phyloP scores from a whole-genome alignment of 2,888 invertebrate genomes.

The Strigamia crassipes region DNA sequence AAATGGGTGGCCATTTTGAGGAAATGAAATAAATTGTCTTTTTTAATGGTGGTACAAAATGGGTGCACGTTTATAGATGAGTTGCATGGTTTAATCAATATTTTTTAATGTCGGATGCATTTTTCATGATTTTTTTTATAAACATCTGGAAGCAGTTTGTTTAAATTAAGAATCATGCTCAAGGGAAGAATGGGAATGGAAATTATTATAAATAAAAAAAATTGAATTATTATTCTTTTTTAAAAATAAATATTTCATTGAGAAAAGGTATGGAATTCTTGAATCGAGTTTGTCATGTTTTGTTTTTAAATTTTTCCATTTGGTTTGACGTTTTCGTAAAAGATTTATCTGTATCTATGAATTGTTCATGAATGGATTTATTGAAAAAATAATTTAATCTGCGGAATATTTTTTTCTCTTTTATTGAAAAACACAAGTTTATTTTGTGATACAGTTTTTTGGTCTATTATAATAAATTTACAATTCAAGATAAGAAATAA shows the following conservation, averaged over 20 bases:
- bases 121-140: not conserved
- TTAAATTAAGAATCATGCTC: not conserved
- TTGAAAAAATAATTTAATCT: no score
- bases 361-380: no score
- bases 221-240: not conserved
- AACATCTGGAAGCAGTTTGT: not conserved
- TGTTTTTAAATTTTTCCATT: not conserved
- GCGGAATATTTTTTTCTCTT: not conserved
- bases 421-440: not conserved
- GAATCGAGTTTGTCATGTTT: not conserved
- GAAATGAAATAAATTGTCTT: not conserved
- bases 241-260: not conserved
- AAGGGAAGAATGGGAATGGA: not conserved
- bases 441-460: no score
- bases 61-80: not conserved
- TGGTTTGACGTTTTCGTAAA: not conserved
- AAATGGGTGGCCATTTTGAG: not conserved
- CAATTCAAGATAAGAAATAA: no score
- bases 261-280: not conserved
- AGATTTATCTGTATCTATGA: no score
- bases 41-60: not conserved
- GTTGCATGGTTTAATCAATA: conserved; percentile 10
- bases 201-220: not conserved
- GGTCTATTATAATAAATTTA: no score
- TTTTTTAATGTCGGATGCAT: not conserved